Evolutionary conservation across 2,888 invertebrate species (phyloP).

Genomic region (Melieria omissa): DNA sequence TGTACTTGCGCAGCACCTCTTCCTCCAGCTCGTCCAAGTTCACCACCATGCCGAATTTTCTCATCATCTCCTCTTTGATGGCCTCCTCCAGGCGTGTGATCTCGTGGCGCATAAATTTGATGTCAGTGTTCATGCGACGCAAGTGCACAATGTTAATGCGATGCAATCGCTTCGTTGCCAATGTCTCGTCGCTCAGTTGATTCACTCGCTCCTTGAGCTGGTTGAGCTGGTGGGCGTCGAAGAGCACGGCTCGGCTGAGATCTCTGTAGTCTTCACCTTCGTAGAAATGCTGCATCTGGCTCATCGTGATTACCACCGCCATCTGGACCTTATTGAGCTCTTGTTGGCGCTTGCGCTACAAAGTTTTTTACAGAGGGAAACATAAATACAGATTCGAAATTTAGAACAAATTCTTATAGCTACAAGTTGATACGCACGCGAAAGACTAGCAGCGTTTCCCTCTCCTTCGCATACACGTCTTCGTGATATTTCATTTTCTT

Average conservation of each 20-base stretch:
- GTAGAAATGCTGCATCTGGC: slow-evolving; percentile 74
- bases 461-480: slow-evolving; percentile 69
- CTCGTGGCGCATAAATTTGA: slow-evolving; percentile 73
- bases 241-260: slow-evolving; percentile 70
- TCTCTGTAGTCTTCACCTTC: slow-evolving; percentile 68
- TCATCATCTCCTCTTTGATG: slow-evolving; percentile 68
- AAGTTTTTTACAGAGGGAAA: slow-evolving; percentile 10
- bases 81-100: slow-evolving; percentile 71
- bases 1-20: slow-evolving; percentile 69
- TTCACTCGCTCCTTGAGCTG: slow-evolving; percentile 73
- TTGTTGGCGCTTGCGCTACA: slow-evolving; percentile 72
- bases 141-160: slow-evolving; percentile 77
- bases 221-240: slow-evolving; percentile 72
- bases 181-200: slow-evolving; percentile 75
- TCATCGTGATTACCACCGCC: slow-evolving; percentile 75
- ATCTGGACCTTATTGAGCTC: slow-evolving; percentile 82
- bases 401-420: too few relatives aligned
- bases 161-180: slow-evolving; percentile 72
- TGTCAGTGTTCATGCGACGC: slow-evolving; percentile 77
- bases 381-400: background rate
- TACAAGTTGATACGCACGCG: slow-evolving; percentile 68
- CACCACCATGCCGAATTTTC: slow-evolving; percentile 71
- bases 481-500: slow-evolving; percentile 72
- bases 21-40: slow-evolving; percentile 71
- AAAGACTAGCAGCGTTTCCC: slow-evolving; percentile 73